Evolutionary conservation across 2,113 vertebrate genomes (phyloP).

Genomic region (Neogale vison): DNA sequence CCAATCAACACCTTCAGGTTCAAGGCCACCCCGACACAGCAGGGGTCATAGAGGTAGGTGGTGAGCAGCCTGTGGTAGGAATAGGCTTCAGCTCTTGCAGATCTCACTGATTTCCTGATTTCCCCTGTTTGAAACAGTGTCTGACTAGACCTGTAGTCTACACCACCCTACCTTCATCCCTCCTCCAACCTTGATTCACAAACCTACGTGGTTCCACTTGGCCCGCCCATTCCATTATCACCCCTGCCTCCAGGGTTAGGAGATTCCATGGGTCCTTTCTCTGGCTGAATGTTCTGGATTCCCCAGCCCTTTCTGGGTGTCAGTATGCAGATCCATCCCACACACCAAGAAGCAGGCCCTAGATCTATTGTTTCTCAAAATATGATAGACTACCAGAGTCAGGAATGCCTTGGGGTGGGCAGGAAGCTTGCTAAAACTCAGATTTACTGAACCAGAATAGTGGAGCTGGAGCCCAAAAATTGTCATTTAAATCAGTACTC

Average conservation of each 20-base stretch:
- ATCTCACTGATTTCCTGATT: not conserved
- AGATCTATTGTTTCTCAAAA: not conserved
- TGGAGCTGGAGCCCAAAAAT: not conserved
- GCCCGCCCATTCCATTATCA: not conserved
- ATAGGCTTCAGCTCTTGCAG: not conserved
- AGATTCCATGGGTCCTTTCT: not conserved
- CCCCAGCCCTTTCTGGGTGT: not conserved
- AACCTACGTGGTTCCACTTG: not conserved
- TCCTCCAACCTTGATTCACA: not conserved
- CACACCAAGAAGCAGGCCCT: not conserved
- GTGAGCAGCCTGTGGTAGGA: not conserved
- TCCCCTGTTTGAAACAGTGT: slow-evolving; percentile 18
- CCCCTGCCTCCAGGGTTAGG: not conserved
- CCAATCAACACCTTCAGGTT: not conserved
- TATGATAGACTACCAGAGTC: not conserved
- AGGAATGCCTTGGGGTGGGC: not conserved
- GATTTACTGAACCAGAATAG: not conserved
- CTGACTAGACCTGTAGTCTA: not conserved
- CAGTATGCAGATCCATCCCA: not conserved
- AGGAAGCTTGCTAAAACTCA: not conserved
- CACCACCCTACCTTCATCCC: not conserved
- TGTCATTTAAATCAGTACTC: not conserved
- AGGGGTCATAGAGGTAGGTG: not conserved
- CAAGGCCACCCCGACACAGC: not conserved
- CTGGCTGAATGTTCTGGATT: not conserved